Conservation (phyloP, 2,888 invertebrate genomes). For the Carabus problematicus region DNA sequence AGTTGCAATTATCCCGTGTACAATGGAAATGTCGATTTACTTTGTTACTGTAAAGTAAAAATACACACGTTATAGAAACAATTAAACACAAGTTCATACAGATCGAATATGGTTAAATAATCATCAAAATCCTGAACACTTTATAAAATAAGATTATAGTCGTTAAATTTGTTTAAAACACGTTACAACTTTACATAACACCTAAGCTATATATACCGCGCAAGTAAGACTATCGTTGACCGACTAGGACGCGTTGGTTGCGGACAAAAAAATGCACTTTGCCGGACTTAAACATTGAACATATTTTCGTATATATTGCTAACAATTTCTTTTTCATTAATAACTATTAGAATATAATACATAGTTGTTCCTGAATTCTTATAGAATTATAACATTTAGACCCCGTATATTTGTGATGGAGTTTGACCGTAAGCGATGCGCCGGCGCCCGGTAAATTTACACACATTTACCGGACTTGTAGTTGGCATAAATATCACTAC, state of each 20-base stretch:
- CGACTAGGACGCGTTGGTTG: neutral
- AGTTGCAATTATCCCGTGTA: conserved; percentile 72
- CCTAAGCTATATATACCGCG: conserved; percentile 50
- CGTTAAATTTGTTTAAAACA: conserved; percentile 1
- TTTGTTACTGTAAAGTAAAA: conserved; percentile 63
- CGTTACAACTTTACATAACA: conserved; percentile 54
- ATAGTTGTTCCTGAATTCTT: too few species aligned
- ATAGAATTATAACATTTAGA: too few species aligned
- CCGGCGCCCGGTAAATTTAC: conserved; percentile 44
- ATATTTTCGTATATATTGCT: too few species aligned
- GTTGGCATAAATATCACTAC: too few species aligned
- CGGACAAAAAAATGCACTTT: neutral
- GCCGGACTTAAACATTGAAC: too few species aligned
- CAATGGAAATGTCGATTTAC: conserved; percentile 81
- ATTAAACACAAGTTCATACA: conserved; percentile 3
- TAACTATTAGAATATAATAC: too few species aligned
- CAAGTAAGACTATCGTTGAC: neutral
- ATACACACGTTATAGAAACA: neutral
- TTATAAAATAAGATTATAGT: too few species aligned
- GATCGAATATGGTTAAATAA: neutral
- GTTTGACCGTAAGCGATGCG: too few species aligned
- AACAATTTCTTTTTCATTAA: too few species aligned
- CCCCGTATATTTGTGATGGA: too few species aligned
- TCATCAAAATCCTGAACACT: too few species aligned
- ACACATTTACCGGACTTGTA: neutral